Percentiles rank a stretch among this genome's conserved stretches.
phyloP scores from a whole-genome alignment of 2,113 vertebrate species.

The Chamaetylas fuelleborni region DNA sequence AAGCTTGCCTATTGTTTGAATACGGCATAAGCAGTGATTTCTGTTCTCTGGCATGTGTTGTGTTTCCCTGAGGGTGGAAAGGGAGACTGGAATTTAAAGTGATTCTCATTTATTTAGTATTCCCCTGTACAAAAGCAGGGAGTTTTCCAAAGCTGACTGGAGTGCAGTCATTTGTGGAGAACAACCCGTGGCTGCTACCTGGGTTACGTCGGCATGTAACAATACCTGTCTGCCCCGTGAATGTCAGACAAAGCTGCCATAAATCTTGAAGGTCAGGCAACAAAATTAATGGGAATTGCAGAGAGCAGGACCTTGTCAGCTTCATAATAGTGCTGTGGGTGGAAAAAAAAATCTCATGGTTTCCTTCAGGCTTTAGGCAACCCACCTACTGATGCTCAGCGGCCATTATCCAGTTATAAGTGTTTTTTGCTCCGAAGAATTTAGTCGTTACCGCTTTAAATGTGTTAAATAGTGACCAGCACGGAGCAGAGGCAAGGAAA shows the following conservation, averaged over 20 bases:
- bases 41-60: constrained; percentile 50
- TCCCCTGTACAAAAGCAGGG: constrained; percentile 37
- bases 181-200: not conserved
- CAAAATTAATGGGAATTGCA: constrained; percentile 47
- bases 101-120: constrained; percentile 41
- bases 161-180: constrained; percentile 23
- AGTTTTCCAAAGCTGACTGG: constrained; percentile 41
- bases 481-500: not conserved
- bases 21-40: not conserved
- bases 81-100: constrained; percentile 65
- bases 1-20: not conserved
- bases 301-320: constrained; percentile 52
- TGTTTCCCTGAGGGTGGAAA: constrained; percentile 57
- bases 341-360: constrained; percentile 28
- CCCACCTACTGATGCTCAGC: not conserved
- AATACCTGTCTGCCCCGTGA: constrained; percentile 50
- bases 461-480: not conserved
- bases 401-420: constrained; percentile 46
- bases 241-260: constrained; percentile 51
- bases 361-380: constrained; percentile 32
- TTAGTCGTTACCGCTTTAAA: not conserved
- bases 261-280: constrained; percentile 58
- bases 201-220: constrained; percentile 10
- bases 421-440: constrained; percentile 21
- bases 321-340: constrained; percentile 26